A percentile compares a stretch with the other conserved stretches of the same genome.
Conservation (phyloP, 2,113 vertebrate genomes). For the Brienomyrus longianalis region DNA sequence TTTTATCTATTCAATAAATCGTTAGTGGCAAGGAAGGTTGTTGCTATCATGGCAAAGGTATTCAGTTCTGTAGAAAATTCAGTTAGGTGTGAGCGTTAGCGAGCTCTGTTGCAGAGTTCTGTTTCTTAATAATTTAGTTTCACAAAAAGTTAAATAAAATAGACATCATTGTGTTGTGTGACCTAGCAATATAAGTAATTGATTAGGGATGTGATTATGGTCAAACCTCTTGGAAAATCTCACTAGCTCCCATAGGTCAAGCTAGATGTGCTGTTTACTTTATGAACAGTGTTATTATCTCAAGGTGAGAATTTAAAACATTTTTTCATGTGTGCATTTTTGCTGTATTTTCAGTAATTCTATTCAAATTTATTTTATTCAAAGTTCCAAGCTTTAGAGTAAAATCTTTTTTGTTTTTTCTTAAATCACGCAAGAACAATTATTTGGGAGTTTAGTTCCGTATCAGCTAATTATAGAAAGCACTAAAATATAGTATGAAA, state of each 20-base stretch:
- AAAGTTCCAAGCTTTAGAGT: constrained; percentile 25
- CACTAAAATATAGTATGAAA: constrained; percentile 22
- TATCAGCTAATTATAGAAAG: constrained; percentile 16
- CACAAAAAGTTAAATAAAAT: constrained; percentile 26
- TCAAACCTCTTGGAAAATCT: constrained; percentile 28
- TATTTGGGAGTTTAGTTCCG: constrained; percentile 27
- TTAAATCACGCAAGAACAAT: constrained; percentile 23
- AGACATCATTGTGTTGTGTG: constrained; percentile 38
- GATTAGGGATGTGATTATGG: constrained; percentile 40
- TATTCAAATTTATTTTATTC: not conserved
- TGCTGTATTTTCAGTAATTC: constrained; percentile 4
- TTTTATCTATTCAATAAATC: not conserved
- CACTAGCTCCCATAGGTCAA: constrained; percentile 26
- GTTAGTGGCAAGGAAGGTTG: not conserved
- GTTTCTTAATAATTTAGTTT: constrained; percentile 41
- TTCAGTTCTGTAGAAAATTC: constrained; percentile 26
- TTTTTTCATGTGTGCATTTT: constrained; percentile 24
- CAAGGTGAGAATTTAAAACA: constrained; percentile 23
- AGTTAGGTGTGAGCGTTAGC: constrained; percentile 33
- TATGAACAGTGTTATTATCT: constrained; percentile 22
- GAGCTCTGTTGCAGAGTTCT: constrained; percentile 26
- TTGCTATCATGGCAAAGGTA: constrained; percentile 7
- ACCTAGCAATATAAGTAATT: constrained; percentile 33
- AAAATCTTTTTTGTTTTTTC: constrained; percentile 12
- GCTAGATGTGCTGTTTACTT: constrained; percentile 46